phyloP scores from a whole-genome alignment of 2,797 vertebrate species.

The Acipenser oxyrinchus region DNA sequence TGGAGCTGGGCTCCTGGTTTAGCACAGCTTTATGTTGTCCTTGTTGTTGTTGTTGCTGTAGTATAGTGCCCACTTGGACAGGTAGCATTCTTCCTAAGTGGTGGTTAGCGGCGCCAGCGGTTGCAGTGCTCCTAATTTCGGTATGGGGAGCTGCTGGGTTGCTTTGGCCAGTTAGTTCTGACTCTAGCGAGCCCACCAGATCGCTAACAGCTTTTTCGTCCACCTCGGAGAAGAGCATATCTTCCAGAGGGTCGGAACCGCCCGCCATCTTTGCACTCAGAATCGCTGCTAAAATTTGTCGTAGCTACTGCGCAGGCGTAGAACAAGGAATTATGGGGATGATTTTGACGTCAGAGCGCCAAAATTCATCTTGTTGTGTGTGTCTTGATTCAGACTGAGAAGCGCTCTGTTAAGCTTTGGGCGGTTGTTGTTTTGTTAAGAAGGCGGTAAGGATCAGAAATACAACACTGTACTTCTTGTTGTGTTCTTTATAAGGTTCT shows the following conservation, averaged over 20 bases:
- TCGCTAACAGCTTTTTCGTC: slow-evolving; percentile 81
- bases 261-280: slow-evolving; percentile 67
- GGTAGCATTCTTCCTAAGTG: slow-evolving; percentile 60
- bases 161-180: slow-evolving; percentile 66
- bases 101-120: slow-evolving; percentile 55
- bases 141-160: slow-evolving; percentile 43
- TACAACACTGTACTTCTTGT: no score
- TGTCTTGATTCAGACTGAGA: background rate
- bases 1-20: slow-evolving; percentile 52
- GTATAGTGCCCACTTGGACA: slow-evolving; percentile 58
- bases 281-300: slow-evolving; percentile 45
- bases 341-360: slow-evolving; percentile 51
- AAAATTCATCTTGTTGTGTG: slow-evolving; percentile 19
- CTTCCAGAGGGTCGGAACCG: slow-evolving; percentile 67
- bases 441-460: no score
- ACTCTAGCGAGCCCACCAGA: slow-evolving; percentile 75
- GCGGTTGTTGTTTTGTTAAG: no score
- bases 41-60: slow-evolving; percentile 44
- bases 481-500: no score
- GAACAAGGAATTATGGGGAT: slow-evolving; percentile 75
- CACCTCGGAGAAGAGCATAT: slow-evolving; percentile 82
- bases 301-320: slow-evolving; percentile 62
- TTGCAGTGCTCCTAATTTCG: slow-evolving; percentile 53
- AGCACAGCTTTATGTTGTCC: slow-evolving; percentile 53
- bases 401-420: no score